Conservation (phyloP, 92 coral and sea anemone genomes). For the Zoanthus gigantus region DNA sequence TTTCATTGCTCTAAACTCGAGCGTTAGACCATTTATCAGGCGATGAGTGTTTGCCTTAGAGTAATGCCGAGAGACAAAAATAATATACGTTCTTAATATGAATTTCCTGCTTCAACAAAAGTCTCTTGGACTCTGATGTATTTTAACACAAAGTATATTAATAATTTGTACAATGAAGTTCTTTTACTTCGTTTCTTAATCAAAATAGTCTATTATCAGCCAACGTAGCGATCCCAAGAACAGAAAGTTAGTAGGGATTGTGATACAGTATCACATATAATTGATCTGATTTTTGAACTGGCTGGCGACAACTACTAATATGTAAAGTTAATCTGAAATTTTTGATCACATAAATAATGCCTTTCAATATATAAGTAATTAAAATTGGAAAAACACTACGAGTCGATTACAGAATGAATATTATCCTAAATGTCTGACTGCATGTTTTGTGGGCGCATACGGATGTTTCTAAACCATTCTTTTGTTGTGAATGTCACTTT, state of each 20-base stretch:
- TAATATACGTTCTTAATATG: neutral
- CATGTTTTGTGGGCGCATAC: neutral
- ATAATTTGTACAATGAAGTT: neutral
- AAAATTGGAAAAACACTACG: conserved; percentile 9
- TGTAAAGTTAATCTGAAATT: neutral
- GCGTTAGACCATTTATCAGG: neutral
- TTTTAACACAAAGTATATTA: neutral
- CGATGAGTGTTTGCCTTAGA: conserved; percentile 3
- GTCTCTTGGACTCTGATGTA: neutral
- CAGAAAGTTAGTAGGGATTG: neutral
- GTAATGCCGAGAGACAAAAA: neutral
- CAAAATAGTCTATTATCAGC: neutral
- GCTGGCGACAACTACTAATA: neutral
- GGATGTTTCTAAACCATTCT: neutral
- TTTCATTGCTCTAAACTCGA: conserved; percentile 9
- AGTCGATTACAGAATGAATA: neutral
- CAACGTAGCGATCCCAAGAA: neutral
- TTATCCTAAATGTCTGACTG: neutral
- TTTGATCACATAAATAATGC: neutral
- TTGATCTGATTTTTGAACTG: neutral
- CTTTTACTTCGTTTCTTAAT: neutral
- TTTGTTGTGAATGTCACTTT: neutral
- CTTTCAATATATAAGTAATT: neutral
- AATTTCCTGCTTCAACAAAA: neutral
- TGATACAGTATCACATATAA: neutral